Conservation (phyloP, 2,797 vertebrate genomes). For the Xenops minutus region DNA sequence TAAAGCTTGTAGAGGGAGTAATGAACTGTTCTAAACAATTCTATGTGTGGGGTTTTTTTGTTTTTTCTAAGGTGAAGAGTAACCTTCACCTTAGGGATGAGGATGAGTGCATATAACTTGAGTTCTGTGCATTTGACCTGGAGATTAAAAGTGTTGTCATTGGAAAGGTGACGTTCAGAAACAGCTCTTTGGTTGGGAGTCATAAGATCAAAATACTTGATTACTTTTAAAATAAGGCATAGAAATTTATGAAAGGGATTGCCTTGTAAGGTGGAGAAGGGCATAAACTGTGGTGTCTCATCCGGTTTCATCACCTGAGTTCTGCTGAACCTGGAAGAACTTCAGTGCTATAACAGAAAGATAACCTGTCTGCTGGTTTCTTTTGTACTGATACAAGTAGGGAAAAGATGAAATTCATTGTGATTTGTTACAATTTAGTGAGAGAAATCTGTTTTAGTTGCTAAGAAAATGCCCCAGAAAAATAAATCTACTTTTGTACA, state of each 20-base stretch:
- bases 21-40: background rate
- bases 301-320: background rate
- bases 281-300: rapidly evolving
- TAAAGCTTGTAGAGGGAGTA: background rate
- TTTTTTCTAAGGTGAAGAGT: background rate
- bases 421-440: background rate
- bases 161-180: background rate
- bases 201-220: background rate
- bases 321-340: background rate
- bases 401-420: background rate
- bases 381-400: background rate
- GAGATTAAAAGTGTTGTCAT: background rate
- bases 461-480: background rate
- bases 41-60: background rate
- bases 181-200: background rate
- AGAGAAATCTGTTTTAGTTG: background rate
- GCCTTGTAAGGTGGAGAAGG: background rate
- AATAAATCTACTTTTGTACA: background rate
- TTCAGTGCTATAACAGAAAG: background rate
- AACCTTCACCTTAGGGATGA: background rate
- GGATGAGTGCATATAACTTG: background rate
- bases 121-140: background rate
- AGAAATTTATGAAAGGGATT: background rate
- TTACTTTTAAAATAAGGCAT: background rate
- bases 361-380: background rate